Percentiles rank a stretch among this genome's conserved stretches.
Evolutionary conservation across 2,113 vertebrate genomes (phyloP).

Genomic region (Oenanthe melanoleuca): DNA sequence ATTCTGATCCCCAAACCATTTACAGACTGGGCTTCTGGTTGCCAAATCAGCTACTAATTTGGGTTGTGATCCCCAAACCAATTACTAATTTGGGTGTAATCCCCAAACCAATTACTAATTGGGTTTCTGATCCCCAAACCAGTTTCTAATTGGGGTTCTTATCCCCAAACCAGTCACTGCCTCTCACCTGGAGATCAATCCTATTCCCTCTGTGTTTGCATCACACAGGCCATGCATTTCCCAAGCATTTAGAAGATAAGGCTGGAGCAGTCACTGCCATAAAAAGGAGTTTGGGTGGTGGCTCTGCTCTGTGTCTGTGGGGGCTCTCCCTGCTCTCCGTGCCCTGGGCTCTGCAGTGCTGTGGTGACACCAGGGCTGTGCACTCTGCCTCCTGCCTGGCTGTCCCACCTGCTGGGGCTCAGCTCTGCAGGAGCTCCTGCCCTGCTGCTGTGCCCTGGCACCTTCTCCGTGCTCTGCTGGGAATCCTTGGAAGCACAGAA

Average conservation of each 20-base stretch:
- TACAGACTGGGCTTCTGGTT: accelerated
- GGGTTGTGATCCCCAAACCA: neutral
- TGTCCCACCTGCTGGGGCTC: neutral
- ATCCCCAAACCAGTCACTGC: neutral
- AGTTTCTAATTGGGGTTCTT: too few species aligned
- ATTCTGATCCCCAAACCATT: neutral
- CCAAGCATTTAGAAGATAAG: neutral
- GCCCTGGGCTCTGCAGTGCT: neutral
- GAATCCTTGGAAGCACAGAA: neutral
- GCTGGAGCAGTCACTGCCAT: neutral
- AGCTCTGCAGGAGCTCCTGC: neutral
- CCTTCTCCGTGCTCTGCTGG: neutral
- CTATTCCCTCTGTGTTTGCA: neutral
- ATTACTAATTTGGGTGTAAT: too few species aligned
- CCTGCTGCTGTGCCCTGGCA: neutral
- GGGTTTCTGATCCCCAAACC: neutral
- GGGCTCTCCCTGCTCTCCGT: neutral
- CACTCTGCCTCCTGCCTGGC: neutral
- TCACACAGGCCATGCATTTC: neutral
- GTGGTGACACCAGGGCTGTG: accelerated
- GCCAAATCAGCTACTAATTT: neutral
- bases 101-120: too few species aligned
- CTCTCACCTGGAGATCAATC: neutral
- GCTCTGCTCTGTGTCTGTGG: neutral
- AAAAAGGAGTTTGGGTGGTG: neutral